Percentiles rank a stretch among this genome's conserved stretches.
Conservation (phyloP, 2,113 vertebrate species). For the Trematomus loennbergii region DNA sequence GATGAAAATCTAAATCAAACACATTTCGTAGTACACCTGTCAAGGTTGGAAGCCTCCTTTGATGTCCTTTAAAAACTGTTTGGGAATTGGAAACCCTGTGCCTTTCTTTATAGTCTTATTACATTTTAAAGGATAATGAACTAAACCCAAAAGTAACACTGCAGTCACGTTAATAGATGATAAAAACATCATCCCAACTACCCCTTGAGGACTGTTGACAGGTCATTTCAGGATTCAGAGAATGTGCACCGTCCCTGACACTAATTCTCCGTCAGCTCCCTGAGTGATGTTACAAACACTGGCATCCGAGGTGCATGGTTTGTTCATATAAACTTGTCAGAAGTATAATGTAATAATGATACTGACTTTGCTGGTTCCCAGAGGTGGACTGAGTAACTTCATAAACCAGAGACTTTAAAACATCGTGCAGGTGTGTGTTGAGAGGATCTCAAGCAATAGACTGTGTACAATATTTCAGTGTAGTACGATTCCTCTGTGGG, state of each 20-base stretch:
- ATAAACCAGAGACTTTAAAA: constrained; percentile 1
- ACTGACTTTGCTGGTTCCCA: constrained; percentile 6
- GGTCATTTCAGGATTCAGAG: constrained; percentile 7
- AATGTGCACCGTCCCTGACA: neutral
- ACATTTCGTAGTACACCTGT: neutral
- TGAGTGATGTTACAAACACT: constrained; percentile 10
- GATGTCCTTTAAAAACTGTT: neutral
- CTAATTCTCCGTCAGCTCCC: neutral
- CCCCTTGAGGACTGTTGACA: neutral
- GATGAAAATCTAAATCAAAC: neutral
- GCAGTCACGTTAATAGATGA: neutral
- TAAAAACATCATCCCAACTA: neutral
- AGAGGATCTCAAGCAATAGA: neutral
- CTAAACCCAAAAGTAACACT: constrained; percentile 8
- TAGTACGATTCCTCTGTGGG: constrained; percentile 3
- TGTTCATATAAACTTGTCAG: constrained; percentile 12
- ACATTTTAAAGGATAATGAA: neutral
- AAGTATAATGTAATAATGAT: neutral
- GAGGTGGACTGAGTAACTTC: neutral
- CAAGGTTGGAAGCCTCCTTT: neutral
- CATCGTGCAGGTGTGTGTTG: neutral
- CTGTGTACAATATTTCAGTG: neutral
- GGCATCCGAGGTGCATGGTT: neutral
- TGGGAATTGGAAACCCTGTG: neutral
- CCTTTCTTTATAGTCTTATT: too few species aligned